A percentile compares a stretch with the other conserved stretches of the same genome.
These are phyloP conservation scores for Nebria salina DNA, from an alignment of 2,888 invertebrate species.

Conservation along the genomic window DNA sequence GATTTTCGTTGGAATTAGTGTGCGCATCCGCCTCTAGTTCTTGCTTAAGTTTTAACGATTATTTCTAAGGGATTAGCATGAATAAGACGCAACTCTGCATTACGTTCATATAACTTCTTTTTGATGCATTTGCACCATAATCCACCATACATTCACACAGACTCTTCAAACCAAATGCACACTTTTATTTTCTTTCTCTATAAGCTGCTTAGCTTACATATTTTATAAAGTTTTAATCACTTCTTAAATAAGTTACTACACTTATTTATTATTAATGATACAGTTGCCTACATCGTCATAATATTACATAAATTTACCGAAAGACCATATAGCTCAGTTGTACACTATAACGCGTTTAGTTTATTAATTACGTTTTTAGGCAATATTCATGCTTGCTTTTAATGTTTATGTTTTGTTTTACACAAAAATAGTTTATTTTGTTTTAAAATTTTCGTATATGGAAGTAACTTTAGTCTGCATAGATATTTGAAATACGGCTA, in stretches of 20 bases:
- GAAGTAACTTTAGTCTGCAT: no score
- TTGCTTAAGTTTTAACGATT: constrained; percentile 45
- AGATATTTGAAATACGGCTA: no score
- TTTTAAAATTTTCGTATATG: no score
- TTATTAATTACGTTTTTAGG: no score
- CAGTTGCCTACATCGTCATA: no score
- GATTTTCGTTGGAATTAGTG: constrained; percentile 31
- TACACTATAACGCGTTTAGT: no score
- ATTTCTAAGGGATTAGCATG: constrained; percentile 43
- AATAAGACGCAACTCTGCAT: constrained; percentile 43
- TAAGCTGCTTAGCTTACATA: neutral
- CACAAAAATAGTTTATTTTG: no score
- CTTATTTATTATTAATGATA: no score
- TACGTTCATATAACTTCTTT: constrained; percentile 39
- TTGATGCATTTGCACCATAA: constrained; percentile 33
- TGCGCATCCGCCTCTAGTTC: constrained; percentile 21
- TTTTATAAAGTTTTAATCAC: neutral
- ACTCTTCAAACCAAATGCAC: neutral
- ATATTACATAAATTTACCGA: no score
- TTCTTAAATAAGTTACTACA: neutral
- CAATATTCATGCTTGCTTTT: no score
- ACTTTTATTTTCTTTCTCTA: neutral
- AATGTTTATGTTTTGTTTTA: no score
- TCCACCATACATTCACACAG: constrained; percentile 18
- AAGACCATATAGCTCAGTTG: no score